Base-by-base conservation (phyloP, 2,888 invertebrate species). In the Platynereis dumerilii region DNA sequence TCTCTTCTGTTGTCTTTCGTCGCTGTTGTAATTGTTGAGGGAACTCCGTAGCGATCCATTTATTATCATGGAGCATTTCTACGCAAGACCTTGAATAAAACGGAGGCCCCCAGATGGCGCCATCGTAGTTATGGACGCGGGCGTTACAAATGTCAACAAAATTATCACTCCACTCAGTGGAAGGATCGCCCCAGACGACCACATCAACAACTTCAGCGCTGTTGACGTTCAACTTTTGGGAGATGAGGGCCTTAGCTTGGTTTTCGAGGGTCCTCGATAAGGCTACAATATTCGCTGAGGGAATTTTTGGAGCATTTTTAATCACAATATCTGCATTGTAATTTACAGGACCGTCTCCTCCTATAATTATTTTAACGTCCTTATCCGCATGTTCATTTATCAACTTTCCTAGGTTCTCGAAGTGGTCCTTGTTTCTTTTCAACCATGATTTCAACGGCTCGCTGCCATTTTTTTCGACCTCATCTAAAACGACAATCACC, bases 71-170 rank as follows among this genome's bases (percentile, higher is more conserved):
- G 17, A 80, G 70, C 78, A 80, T 78, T 63, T 80, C 79, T 44
- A 69, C 65, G 12, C 75, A 77, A 3, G 80, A 73, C 20, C 79
- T 69, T 3, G 82, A 80, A 71, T 76, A 83, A 29, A 74, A 76
- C 0, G 78, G 75, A 20, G 83, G 83, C 12, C 83, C 83, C 73
- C 77, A 75, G 54, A 83, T 76, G 0, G 83, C 79, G 1, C 83
- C 82, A 65, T 82, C 81, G 63, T 79, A 80, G 17, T 74, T 69
- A 67, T 80, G 79, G 12, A 83, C 81, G 12, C 78, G 69, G 22
- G 78, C 71, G 20, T 59, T 58, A 22, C 42, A 58, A 5, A 70
- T 29, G 63, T 76, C 76, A 7, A 70, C 29, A 29, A 58, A 65
- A 26, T 64, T 48, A 24, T 66, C 69, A 1, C 79, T 77, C n/a